These are phyloP conservation scores for Micrasema longulum DNA, from an alignment of 1,140 invertebrate genomes.

Conservation along the genomic window DNA sequence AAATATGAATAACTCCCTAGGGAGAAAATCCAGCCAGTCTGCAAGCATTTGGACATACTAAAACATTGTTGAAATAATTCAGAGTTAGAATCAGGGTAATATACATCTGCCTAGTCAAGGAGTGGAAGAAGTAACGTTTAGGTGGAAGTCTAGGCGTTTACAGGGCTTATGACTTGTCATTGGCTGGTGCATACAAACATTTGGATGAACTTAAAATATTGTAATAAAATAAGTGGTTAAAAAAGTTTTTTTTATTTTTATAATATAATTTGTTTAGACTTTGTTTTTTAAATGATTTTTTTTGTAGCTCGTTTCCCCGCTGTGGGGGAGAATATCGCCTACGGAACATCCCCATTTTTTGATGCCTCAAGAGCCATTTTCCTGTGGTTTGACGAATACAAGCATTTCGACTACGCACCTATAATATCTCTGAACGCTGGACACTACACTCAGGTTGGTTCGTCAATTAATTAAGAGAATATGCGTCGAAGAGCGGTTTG, in stretches of 20 bases:
- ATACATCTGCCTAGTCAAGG: too few species aligned
- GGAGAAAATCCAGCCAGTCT: too few species aligned
- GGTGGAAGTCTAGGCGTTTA: background rate
- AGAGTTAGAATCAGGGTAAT: too few species aligned
- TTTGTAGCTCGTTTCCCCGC: slow-evolving; percentile 6
- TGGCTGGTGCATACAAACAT: background rate
- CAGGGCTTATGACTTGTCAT: background rate
- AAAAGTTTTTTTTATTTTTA: background rate
- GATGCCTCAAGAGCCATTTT: background rate
- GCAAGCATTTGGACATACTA: too few species aligned
- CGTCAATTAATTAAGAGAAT: too few species aligned
- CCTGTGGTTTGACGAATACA: slow-evolving; percentile 3
- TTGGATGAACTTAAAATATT: background rate
- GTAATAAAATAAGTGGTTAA: background rate
- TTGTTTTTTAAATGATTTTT: background rate
- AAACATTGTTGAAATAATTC: too few species aligned
- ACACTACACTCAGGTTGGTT: slow-evolving; percentile 7
- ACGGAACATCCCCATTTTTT: background rate
- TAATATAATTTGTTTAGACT: background rate
- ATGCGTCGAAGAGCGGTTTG: too few species aligned
- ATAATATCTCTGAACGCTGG: background rate
- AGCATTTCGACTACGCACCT: background rate
- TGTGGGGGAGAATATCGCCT: background rate
- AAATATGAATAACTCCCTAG: too few species aligned
- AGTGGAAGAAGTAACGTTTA: background rate